Evolutionary conservation across 2,888 invertebrate genomes (phyloP), one percentile per base, ranked within the genome.

Genomic region (Hirtodrosophila duncani): DNA sequence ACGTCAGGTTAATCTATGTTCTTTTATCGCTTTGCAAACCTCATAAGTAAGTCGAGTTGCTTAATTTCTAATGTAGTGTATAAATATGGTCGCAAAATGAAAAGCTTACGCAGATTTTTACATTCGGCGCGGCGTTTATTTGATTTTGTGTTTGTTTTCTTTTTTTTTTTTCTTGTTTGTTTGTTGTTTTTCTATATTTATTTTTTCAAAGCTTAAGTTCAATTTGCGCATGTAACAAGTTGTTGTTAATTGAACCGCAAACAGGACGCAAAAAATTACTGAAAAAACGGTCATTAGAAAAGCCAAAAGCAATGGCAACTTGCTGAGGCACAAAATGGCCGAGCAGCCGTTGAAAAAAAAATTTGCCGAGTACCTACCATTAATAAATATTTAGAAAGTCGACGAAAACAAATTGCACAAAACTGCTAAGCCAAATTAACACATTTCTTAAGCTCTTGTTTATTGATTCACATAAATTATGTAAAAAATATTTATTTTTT

Each of bases 221-320:
- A 66, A 65, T 77, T 80, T 69, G 81, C 60, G 65, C 62, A 81
- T 72, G 67, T 81, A 81, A 81, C 80, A 82, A 72, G 74, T 81
- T 72, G 67, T 67, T 80, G 81, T 71, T 81, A 81, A 81, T 81
- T 82, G 68, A 74, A 60, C 56, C 51, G 53, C 68, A 80, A 82
- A 80, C 56, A 77, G 51, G 53, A 29, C n/a, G 42, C 20, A 14
- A 37, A 43, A 20, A 44, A 27, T 2, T 24, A 26, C n/a, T 8
- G 4, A 17, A 27, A 57, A 67, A 70, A 39, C 33, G 59, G 50
- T 46, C 61, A 67, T 67, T 62, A 67, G 69, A 58, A 37, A 62
- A 50, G 43, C 49, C 43, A 46, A 21, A 37, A 49, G 60, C 66
- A 67, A 68, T 68, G 48, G 50, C 49, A 50, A 69, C 56, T 60